phyloP scores from a whole-genome alignment of 1,140 invertebrate species.

The Pararge aegeria region DNA sequence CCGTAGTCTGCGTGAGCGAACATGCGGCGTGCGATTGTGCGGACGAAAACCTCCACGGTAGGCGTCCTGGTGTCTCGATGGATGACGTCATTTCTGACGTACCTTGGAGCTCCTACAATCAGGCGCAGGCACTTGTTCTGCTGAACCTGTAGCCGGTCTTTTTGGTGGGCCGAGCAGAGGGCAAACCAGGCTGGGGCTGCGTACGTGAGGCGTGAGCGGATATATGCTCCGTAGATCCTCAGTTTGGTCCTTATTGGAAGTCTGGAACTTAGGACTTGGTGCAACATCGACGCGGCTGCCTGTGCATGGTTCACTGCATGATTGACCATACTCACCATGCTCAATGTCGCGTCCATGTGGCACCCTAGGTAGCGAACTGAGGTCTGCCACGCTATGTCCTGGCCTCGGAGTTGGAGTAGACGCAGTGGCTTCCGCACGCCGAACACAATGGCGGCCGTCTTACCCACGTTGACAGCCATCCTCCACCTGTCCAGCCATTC shows the following conservation, averaged over 20 bases:
- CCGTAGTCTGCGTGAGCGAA: neutral
- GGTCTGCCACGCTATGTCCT: neutral
- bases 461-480: constrained; percentile 23
- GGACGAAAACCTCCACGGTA: neutral
- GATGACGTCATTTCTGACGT: constrained; percentile 10
- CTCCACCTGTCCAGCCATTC: constrained; percentile 26
- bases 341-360: constrained; percentile 8
- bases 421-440: neutral
- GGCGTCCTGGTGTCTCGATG: constrained; percentile 2
- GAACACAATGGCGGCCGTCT: neutral
- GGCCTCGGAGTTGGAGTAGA: neutral
- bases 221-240: constrained; percentile 27
- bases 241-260: constrained; percentile 15
- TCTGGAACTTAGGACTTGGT: neutral
- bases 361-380: constrained; percentile 3
- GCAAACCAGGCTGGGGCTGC: constrained; percentile 33
- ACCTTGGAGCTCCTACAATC: constrained; percentile 7
- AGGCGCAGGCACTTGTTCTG: constrained; percentile 12
- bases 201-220: constrained; percentile 30
- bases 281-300: constrained; percentile 5
- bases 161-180: neutral
- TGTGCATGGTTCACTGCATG: neutral
- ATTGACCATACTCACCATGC: neutral
- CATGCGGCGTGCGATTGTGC: neutral
- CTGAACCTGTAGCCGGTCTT: neutral